Evolutionary conservation across 2,888 invertebrate genomes (phyloP), one percentile per base, ranked within the genome.

Genomic region (Isoperla grammatica): DNA sequence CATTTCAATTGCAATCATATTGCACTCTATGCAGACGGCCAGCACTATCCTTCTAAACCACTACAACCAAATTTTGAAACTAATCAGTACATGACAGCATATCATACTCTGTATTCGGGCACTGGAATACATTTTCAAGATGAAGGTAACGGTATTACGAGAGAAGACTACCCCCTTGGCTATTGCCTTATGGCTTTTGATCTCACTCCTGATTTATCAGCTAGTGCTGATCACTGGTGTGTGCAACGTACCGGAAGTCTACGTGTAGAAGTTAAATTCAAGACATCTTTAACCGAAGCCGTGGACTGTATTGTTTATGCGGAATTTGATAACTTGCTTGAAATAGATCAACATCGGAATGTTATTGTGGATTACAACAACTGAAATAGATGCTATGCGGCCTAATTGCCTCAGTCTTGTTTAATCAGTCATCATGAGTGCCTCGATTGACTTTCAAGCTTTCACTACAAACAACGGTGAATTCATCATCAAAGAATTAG

Each of bases 71-170:
- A 40, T 15, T 40, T 40, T 40, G 40, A 40, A 6, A 40, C 12
- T 5, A 40, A 12, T 15, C 40, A 13, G 12, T 40, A 40, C 22
- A 15, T 63, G 11, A 54, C 45, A 22, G 57, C 53, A 9, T 63
- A 61, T 39, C 43, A 60, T 8, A 60, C 46, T 23, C 22, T 64
- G 2, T 64, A 61, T 54, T 48, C 46, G 2, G 49, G 35, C 8
- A 58, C 56, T 1, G 57, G 49, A 35, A 29, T 39, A 13, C 22
- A 22, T 42, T 45, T 60, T 13, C 43, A 57, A 40, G 15, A 40
- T 40, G 40, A 40, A 15, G 12, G 40, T 12, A 40, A 40, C 11
- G 40, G 15, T 12, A 40, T 40, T 12, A 40, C 40, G 5, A 12
- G 15, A 12, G 40, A 12, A 40, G 40, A 40, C 4, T 40, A 54